Evolutionary conservation across 2,888 invertebrate genomes (phyloP).

Genomic region (Sipunculus nudus): DNA sequence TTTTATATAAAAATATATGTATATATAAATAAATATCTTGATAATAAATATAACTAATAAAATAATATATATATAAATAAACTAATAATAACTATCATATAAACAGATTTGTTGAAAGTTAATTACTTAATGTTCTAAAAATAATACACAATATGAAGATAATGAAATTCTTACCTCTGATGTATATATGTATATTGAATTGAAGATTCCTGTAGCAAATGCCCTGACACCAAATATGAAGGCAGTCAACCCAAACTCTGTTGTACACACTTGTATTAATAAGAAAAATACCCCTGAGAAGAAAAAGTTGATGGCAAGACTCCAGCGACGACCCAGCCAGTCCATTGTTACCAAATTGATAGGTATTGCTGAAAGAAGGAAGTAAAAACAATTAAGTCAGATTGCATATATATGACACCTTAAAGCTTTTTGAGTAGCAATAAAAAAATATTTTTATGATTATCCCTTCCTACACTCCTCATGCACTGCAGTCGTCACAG

Average conservation of each 20-base stretch:
- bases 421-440: no score
- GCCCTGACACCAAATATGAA: constrained; percentile 59
- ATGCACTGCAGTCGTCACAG: no score
- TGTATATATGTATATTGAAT: constrained; percentile 63
- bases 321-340: constrained; percentile 50
- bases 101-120: no score
- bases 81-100: no score
- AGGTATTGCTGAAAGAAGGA: constrained; percentile 60
- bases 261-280: constrained; percentile 38
- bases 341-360: constrained; percentile 62
- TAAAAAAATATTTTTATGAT: no score
- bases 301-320: constrained; percentile 33
- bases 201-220: constrained; percentile 59
- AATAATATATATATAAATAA: no score
- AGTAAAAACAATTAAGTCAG: constrained; percentile 1
- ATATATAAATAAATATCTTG: no score
- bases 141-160: neutral
- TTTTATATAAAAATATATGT: no score
- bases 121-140: no score
- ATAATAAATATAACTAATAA: no score
- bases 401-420: neutral
- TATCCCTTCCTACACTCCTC: no score
- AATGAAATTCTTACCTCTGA: constrained; percentile 53
- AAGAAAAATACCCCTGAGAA: constrained; percentile 36
- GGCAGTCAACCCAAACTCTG: constrained; percentile 49